Evolutionary conservation across 2,113 vertebrate species (phyloP), one percentile per base, ranked within the genome.

Genomic region (Lagopus muta): DNA sequence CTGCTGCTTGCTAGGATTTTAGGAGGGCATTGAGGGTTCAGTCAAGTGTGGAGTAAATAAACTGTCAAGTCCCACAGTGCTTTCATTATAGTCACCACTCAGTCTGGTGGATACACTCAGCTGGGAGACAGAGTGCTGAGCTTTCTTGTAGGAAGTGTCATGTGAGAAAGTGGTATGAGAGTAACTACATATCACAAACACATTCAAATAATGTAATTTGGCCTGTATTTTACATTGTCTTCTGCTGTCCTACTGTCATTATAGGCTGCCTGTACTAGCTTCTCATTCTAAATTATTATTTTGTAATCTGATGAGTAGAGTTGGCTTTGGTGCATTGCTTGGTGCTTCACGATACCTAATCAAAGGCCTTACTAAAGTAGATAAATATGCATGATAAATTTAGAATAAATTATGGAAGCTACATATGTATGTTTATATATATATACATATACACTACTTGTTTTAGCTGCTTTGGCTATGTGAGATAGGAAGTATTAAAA

Each of bases 361-460:
- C 13, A 81, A 75, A 78, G 77, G 8, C 9, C 74, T 42, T 42
- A 13, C 8, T 60, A 14, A 62, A 86, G 48, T n/a, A 34, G 25
- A 40, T 86, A 21, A 60, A 40, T 66, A 28, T 0, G 0, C 25
- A 5, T 30, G 18, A 14, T 21, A 65, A 19, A 47, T 52, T 50
- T 58, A 83, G 14, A 6, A 28, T 52, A 75, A 32, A 30, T 18
- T 20, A 88, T 82, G 47, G 50, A 55, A 72, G 42, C 25, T 32
- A 48, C 65, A 61, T 11, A 25, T 25, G 8, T 48, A 21, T 21
- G 10, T 48, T n/a, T n/a, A n/a, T n/a, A 7, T 6, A 38, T 38
- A 38, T 38, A 38, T 38, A 38, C 38, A 4, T 38, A 38, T 38
- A 50, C 12, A 50, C 24, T 1, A 17, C 3, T 1, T 64, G 50